phyloP scores from a whole-genome alignment of 1,140 invertebrate genomes.

The Euura lappo region DNA sequence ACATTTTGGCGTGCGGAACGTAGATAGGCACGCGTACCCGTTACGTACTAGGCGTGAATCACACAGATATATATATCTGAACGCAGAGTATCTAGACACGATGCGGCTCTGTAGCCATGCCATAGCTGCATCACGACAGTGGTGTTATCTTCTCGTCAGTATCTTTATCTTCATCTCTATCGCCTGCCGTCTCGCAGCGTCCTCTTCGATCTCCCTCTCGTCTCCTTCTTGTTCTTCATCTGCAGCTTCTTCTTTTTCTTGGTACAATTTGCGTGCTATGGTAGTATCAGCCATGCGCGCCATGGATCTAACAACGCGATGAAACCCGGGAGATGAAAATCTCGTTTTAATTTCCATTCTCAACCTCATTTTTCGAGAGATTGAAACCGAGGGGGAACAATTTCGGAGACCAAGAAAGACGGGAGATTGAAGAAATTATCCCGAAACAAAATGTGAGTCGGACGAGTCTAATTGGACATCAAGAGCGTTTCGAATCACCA shows the following conservation, averaged over 20 bases:
- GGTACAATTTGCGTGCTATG: constrained; percentile 18
- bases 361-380: background rate
- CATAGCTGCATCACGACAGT: background rate
- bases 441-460: no score
- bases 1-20: no score
- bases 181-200: constrained; percentile 39
- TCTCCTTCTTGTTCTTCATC: constrained; percentile 15
- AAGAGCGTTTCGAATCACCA: no score
- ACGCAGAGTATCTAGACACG: background rate
- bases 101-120: background rate
- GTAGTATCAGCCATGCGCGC: background rate
- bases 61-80: background rate
- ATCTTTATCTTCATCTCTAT: constrained; percentile 45
- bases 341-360: background rate
- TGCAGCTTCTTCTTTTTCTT: constrained; percentile 30
- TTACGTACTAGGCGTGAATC: background rate
- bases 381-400: background rate
- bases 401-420: background rate
- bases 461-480: no score
- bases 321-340: background rate
- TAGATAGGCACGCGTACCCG: no score
- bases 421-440: background rate
- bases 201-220: constrained; percentile 25
- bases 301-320: background rate
- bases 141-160: constrained; percentile 34